phyloP scores from a whole-genome alignment of 2,113 vertebrate genomes.

The Nestor notabilis region DNA sequence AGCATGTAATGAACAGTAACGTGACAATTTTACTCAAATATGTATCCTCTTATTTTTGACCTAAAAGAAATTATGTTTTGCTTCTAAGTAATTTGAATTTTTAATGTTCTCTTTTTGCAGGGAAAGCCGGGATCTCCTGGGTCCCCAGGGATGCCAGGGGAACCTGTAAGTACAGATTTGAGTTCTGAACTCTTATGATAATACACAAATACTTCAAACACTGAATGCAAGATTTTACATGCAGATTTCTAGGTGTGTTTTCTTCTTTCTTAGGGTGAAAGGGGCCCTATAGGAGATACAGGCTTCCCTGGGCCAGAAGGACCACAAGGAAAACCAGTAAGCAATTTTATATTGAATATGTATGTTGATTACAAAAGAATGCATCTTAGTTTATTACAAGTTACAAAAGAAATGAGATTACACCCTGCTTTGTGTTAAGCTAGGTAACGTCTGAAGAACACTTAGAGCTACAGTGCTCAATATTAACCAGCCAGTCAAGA shows the following conservation, averaged over 20 bases:
- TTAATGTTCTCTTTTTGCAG: constrained; percentile 75
- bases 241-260: not conserved
- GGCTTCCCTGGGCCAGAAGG: constrained; percentile 97
- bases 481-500: not conserved
- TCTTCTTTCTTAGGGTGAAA: constrained; percentile 82
- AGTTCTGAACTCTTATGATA: not conserved
- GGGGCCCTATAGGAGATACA: constrained; percentile 92
- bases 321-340: constrained; percentile 88
- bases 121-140: constrained; percentile 88
- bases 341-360: constrained; percentile 23
- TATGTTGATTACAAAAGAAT: not conserved
- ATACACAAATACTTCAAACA: not conserved
- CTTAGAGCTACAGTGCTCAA: not conserved
- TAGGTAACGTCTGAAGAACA: not conserved
- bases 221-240: not conserved
- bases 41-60: not conserved
- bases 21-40: not conserved
- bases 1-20: not conserved
- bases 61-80: not conserved
- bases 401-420: not conserved
- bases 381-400: not conserved
- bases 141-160: constrained; percentile 88
- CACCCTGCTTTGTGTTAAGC: not conserved
- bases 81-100: not conserved
- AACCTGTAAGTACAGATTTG: constrained; percentile 84